Base-by-base conservation (phyloP, 1,140 invertebrate genomes). In the Drosophila teissieri region DNA sequence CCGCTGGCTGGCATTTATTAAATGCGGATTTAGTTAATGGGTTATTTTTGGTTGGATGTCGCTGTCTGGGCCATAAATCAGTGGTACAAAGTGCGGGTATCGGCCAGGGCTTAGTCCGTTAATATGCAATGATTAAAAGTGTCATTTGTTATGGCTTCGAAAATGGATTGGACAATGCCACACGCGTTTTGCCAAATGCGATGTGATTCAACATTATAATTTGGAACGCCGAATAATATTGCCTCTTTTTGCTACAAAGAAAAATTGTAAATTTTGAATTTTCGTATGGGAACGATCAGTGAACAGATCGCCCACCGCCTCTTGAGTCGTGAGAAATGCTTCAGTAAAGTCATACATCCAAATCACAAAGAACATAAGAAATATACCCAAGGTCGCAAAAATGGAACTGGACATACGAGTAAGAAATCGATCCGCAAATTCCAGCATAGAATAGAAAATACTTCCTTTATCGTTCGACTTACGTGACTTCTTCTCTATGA, bases 121-220 rank as follows among this genome's bases (percentile, higher is more conserved):
- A 89, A 88, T 89, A 88, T 88, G 83, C 84, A 84, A 89, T 89
- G 83, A 89, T 88, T 89, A 70, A 88, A 89, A 83, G 80, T 88
- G 80, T 84, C 85, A 89, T 88, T 88, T 88, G 63, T 88, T 89
- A 84, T 64, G 73, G 70, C 22, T 76, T 76, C 53, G 42, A 52
- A 67, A 54, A 67, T 49, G 61, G 42, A 56, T 74, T 40, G 56
- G 36, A 34, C 52, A 51, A 34, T 45, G 70, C 27, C 39, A 19
- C 4, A 51, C 27, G 31, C 45, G n/a, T n/a, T n/a, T 54, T 37
- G 39, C 11, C 45, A 39, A 74, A 37, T 31, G 54, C 17, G 8
- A 7, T 17, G 61, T 14, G 58, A 69, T 54, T 54, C 51, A 24
- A 24, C 8, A 19, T 45, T 19, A 17, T 19, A 19, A 15, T 45